phyloP scores from a whole-genome alignment of 2,888 invertebrate genomes.

The Chrysolina oricalcia region DNA sequence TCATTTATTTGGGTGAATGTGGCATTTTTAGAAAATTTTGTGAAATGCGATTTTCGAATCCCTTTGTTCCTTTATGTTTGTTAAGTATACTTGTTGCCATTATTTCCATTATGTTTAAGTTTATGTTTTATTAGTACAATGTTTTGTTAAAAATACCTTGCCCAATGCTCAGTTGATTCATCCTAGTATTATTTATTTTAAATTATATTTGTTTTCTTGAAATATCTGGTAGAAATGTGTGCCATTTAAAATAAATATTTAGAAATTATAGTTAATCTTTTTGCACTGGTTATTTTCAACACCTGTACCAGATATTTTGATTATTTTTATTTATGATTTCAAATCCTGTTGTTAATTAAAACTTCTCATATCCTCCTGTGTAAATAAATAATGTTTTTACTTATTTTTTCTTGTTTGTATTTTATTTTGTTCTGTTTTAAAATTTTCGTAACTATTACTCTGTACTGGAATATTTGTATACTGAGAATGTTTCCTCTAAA shows the following conservation, averaged over 20 bases:
- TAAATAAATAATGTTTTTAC: slow-evolving; percentile 45
- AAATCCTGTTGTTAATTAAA: slow-evolving; percentile 31
- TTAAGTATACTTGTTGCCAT: slow-evolving; percentile 21
- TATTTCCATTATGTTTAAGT: slow-evolving; percentile 30
- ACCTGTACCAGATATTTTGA: slow-evolving; percentile 49
- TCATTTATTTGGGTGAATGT: not conserved
- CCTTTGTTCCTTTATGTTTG: slow-evolving; percentile 4
- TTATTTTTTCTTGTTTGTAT: slow-evolving; percentile 31
- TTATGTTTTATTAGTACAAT: slow-evolving; percentile 27
- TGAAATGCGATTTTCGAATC: slow-evolving; percentile 4
- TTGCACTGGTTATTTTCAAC: slow-evolving; percentile 7
- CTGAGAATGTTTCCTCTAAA: no score
- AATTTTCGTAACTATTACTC: no score
- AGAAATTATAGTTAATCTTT: not conserved
- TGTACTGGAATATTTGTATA: no score
- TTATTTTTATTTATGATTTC: slow-evolving; percentile 19
- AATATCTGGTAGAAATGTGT: slow-evolving; percentile 36
- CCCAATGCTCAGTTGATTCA: slow-evolving; percentile 23
- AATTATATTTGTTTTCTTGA: slow-evolving; percentile 34
- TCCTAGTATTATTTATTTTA: slow-evolving; percentile 26
- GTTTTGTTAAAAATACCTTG: slow-evolving; percentile 13
- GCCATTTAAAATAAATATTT: not conserved
- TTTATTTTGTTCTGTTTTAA: no score
- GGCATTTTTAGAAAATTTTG: slow-evolving; percentile 4
- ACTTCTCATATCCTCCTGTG: slow-evolving; percentile 35